Evolutionary conservation across 1,140 invertebrate genomes (phyloP).

Genomic region (Vanessa atalanta): DNA sequence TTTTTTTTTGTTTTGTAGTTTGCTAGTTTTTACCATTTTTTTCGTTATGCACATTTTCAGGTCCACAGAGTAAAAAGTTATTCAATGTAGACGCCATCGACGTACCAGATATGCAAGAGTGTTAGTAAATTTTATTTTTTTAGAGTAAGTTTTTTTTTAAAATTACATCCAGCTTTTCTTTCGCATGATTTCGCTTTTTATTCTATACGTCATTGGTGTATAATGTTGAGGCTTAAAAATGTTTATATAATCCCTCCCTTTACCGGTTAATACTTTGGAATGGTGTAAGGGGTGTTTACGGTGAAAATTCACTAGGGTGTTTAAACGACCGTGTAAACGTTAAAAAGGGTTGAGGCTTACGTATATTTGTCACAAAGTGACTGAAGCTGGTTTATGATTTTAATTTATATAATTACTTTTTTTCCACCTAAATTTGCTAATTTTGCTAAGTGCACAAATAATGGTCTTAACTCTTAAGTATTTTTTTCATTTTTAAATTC

Average conservation of each 20-base stretch:
- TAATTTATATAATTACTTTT: too few relatives aligned
- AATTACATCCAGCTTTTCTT: conserved; percentile 16
- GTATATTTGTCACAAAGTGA: neutral
- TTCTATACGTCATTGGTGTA: neutral
- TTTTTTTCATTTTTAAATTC: too few relatives aligned
- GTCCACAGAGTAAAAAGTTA: conserved; percentile 63
- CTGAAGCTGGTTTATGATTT: neutral
- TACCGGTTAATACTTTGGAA: conserved; percentile 6
- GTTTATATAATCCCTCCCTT: conserved; percentile 8
- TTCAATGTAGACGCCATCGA: conserved; percentile 71
- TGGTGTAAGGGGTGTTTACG: conserved; percentile 7
- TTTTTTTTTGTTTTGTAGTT: conserved; percentile 48
- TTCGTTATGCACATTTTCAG: conserved; percentile 61
- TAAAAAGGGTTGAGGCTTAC: neutral
- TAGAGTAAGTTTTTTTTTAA: conserved; percentile 28
- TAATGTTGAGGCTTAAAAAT: neutral
- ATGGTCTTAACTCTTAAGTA: too few relatives aligned
- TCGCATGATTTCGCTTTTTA: conserved; percentile 9
- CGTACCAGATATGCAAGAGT: conserved; percentile 73
- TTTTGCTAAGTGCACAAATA: too few relatives aligned
- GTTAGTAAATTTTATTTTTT: conserved; percentile 67
- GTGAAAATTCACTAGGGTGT: neutral
- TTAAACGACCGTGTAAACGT: neutral
- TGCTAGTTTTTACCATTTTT: conserved; percentile 55
- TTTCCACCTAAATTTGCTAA: too few relatives aligned